These are phyloP conservation scores for Dicentrarchus labrax DNA, from an alignment of 2,113 vertebrate genomes.

Conservation along the genomic window DNA sequence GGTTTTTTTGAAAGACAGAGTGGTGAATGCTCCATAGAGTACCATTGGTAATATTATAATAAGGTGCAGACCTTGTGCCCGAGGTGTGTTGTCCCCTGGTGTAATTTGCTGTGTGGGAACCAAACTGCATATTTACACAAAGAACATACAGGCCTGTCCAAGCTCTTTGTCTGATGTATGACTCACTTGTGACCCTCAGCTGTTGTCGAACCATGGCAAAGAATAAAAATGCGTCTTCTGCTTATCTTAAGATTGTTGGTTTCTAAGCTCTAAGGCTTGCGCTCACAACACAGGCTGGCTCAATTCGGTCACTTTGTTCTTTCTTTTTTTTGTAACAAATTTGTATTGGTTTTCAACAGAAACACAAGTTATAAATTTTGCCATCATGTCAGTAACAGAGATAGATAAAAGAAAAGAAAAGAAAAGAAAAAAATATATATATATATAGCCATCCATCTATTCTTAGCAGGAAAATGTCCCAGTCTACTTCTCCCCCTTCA, in stretches of 20 bases:
- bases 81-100: slow-evolving; percentile 5
- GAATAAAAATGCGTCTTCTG: neutral
- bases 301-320: neutral
- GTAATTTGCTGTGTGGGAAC: slow-evolving; percentile 16
- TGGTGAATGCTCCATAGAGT: neutral
- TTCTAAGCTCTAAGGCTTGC: slow-evolving; percentile 14
- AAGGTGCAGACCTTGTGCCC: neutral
- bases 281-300: neutral
- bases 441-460: no score
- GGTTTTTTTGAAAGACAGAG: neutral
- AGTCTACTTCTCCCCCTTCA: no score
- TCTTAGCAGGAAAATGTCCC: no score
- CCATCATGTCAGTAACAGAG: no score
- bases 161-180: slow-evolving; percentile 43
- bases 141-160: slow-evolving; percentile 36
- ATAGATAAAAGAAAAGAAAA: no score
- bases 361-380: no score
- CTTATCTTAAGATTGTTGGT: slow-evolving; percentile 21
- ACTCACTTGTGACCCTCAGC: slow-evolving; percentile 54
- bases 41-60: neutral
- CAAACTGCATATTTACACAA: slow-evolving; percentile 18
- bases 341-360: no score
- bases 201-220: slow-evolving; percentile 19
- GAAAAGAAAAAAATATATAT: no score
- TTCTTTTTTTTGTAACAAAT: no score